Evolutionary conservation across 2,888 invertebrate genomes (phyloP).

Genomic region (Aquatica leii): DNA sequence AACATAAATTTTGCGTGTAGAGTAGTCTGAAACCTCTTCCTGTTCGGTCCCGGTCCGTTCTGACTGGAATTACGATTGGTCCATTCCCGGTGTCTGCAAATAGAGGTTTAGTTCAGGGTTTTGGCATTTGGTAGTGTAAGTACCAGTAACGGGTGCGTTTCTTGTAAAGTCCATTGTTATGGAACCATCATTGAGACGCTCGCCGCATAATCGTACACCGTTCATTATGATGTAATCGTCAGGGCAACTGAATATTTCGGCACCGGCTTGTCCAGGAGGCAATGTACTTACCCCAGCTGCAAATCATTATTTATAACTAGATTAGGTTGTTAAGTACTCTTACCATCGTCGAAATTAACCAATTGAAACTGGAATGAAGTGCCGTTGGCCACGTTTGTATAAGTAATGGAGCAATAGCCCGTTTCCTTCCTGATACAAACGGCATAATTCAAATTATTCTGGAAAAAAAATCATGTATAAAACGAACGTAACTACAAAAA

Average conservation of each 20-base stretch:
- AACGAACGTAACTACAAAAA: too few species aligned
- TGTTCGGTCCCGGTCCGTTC: slow-evolving; percentile 70
- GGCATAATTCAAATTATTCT: slow-evolving; percentile 83
- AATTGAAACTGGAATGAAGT: slow-evolving; percentile 71
- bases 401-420: slow-evolving; percentile 73
- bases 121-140: too few species aligned
- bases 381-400: slow-evolving; percentile 64
- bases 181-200: slow-evolving; percentile 76
- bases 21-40: slow-evolving; percentile 75
- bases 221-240: slow-evolving; percentile 77
- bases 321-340: slow-evolving; percentile 32
- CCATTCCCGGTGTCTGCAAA: slow-evolving; percentile 72
- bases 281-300: slow-evolving; percentile 70
- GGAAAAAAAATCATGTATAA: slow-evolving; percentile 58
- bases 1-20: slow-evolving; percentile 75
- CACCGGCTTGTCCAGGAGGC: slow-evolving; percentile 75
- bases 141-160: slow-evolving; percentile 76
- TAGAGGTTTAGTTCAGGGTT: too few species aligned
- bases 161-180: slow-evolving; percentile 68
- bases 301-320: slow-evolving; percentile 19
- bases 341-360: slow-evolving; percentile 72
- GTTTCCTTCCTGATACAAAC: slow-evolving; percentile 72
- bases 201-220: slow-evolving; percentile 76
- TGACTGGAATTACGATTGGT: slow-evolving; percentile 74
- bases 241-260: slow-evolving; percentile 78